These are phyloP conservation scores for Leuciscus waleckii DNA, from an alignment of 2,797 vertebrate genomes.

Conservation along the genomic window DNA sequence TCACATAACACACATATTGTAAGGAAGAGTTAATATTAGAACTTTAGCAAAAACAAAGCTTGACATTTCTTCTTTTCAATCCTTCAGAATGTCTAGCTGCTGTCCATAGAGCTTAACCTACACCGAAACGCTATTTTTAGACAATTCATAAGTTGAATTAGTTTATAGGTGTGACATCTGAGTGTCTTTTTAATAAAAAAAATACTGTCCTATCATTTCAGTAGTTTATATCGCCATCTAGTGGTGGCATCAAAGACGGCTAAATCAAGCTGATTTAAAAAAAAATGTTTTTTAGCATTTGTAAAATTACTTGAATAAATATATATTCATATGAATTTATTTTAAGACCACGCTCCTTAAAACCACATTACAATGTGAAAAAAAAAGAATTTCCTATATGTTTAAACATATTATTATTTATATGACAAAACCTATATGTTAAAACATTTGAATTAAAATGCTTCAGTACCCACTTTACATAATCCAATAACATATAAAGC, in stretches of 20 bases:
- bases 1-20: neutral
- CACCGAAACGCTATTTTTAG: neutral
- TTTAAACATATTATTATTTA: no score
- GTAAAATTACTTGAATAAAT: neutral
- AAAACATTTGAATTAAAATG: neutral
- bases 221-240: neutral
- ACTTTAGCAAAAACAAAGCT: neutral
- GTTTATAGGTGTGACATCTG: neutral
- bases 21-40: neutral
- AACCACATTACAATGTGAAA: no score
- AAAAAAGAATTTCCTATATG: neutral
- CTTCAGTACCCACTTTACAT: neutral
- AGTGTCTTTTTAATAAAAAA: neutral
- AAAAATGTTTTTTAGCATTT: neutral
- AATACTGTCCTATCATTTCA: neutral
- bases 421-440: no score
- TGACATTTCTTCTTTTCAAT: neutral
- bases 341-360: neutral
- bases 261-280: neutral
- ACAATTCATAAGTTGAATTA: neutral
- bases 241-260: neutral
- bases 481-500: neutral
- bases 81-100: no score
- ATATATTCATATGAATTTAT: neutral
- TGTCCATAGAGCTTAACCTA: neutral